These are phyloP conservation scores for Diachasma alloeum DNA, from an alignment of 1,140 invertebrate genomes.

Conservation along the genomic window DNA sequence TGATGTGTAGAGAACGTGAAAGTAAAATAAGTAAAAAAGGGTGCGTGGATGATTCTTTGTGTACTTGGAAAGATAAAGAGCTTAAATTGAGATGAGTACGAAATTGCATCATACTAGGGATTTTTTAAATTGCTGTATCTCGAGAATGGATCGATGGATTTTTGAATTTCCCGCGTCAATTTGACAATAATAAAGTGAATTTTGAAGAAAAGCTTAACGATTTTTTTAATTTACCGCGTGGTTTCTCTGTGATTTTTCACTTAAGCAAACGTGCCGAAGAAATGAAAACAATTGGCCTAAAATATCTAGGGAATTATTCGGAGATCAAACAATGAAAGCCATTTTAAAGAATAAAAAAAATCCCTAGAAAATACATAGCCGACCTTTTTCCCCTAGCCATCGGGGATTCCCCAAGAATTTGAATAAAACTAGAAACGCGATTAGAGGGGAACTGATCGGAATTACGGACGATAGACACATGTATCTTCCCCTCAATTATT, in stretches of 20 bases:
- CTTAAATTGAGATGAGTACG: not conserved
- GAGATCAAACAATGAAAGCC: too few relatives aligned
- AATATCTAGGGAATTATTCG: too few relatives aligned
- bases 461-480: not conserved
- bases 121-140: not conserved
- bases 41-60: slow-evolving; percentile 2
- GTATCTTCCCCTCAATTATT: not conserved
- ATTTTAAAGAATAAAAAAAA: too few relatives aligned
- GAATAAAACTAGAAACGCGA: too few relatives aligned
- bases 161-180: not conserved
- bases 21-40: slow-evolving; percentile 15
- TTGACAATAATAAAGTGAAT: too few relatives aligned
- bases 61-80: slow-evolving; percentile 9
- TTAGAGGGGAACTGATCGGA: not conserved
- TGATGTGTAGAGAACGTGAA: not conserved
- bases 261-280: too few relatives aligned
- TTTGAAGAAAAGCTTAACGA: too few relatives aligned
- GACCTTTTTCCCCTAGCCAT: too few relatives aligned
- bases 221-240: not conserved
- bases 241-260: too few relatives aligned
- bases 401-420: too few relatives aligned
- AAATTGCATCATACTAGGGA: not conserved
- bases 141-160: not conserved
- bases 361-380: too few relatives aligned
- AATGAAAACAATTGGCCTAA: too few relatives aligned